A percentile compares a stretch with the other conserved stretches of the same genome.
Conservation (phyloP, 2,113 vertebrate genomes). For the Furnarius figulus region DNA sequence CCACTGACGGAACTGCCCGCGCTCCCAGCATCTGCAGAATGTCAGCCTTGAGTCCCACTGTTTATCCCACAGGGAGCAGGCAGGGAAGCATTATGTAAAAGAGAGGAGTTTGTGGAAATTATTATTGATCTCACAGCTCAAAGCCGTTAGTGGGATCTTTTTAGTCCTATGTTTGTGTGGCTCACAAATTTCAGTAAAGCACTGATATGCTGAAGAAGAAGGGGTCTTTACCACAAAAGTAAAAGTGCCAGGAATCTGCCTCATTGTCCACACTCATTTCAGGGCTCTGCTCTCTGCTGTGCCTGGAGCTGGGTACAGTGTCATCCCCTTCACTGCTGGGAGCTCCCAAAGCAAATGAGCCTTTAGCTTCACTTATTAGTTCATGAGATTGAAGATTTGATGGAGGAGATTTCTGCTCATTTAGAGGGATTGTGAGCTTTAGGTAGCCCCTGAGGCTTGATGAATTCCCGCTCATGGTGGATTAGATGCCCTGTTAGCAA, state of each 20-base stretch:
- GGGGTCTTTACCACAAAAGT: background rate
- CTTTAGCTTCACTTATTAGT: constrained; percentile 2
- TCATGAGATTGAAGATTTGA: constrained; percentile 1
- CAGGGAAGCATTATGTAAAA: background rate
- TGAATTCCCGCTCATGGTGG: background rate
- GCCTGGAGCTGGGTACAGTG: background rate
- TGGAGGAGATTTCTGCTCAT: constrained; percentile 18
- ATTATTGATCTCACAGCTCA: background rate
- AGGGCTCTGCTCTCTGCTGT: background rate
- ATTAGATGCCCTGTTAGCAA: constrained; percentile 23
- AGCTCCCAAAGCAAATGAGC: background rate
- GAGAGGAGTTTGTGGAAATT: background rate
- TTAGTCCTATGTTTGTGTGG: background rate
- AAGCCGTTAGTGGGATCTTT: background rate
- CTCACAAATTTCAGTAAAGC: background rate
- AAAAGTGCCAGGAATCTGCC: background rate
- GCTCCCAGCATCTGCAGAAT: constrained; percentile 66
- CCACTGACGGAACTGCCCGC: background rate
- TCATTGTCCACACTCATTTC: background rate
- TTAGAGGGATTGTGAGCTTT: constrained; percentile 37
- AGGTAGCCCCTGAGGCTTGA: background rate
- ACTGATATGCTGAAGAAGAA: background rate
- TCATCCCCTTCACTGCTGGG: background rate
- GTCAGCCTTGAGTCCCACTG: constrained; percentile 51
- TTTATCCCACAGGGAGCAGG: constrained; percentile 8